Conservation (phyloP, 2,113 vertebrate species). For the Tragelaphus imberbis region DNA sequence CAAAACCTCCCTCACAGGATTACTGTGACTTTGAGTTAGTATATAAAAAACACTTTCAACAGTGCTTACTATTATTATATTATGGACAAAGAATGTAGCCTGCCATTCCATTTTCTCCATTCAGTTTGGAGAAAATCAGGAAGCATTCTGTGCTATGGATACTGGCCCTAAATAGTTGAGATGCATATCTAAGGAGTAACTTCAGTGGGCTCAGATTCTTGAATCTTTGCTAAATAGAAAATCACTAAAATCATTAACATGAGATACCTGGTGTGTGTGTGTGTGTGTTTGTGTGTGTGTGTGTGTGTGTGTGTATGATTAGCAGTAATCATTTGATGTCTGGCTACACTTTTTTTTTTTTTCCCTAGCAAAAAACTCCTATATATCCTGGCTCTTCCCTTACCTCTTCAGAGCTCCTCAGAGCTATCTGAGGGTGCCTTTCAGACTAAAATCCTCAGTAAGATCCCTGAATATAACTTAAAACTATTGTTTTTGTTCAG, state of each 20-base stretch:
- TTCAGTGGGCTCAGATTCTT: not conserved
- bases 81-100: not conserved
- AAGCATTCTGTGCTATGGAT: not conserved
- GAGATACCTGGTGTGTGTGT: not conserved
- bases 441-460: not conserved
- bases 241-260: not conserved
- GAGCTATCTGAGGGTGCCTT: not conserved
- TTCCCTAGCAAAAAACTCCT: not conserved
- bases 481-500: not conserved
- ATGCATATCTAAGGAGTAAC: not conserved
- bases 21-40: not conserved
- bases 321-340: not conserved
- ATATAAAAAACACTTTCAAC: not conserved
- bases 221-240: not conserved
- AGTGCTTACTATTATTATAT: not conserved
- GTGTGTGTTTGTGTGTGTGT: not conserved
- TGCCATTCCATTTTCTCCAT: not conserved
- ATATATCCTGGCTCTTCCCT: not conserved
- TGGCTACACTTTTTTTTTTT: not conserved
- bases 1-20: not conserved
- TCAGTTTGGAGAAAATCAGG: not conserved
- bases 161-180: not conserved
- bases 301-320: not conserved
- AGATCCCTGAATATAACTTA: not conserved
- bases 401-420: not conserved